A percentile compares a stretch with the other conserved stretches of the same genome.
phyloP scores from a whole-genome alignment of 2,113 vertebrate genomes.

The Psophia crepitans region DNA sequence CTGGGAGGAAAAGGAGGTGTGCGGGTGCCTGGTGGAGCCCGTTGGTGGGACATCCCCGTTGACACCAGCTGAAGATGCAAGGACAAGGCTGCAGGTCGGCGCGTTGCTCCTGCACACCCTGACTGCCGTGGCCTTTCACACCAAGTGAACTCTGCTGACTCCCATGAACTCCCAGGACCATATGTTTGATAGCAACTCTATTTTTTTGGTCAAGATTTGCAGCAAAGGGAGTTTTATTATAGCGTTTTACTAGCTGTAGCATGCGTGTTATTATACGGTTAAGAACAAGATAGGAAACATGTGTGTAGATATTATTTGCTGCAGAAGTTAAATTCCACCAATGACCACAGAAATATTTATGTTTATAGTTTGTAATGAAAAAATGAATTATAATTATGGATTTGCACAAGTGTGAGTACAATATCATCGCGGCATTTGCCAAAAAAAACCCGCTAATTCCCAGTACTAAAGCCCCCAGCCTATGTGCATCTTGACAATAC shows the following conservation, averaged over 20 bases:
- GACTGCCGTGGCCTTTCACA: rapidly evolving
- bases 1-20: not conserved
- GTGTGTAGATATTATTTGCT: conserved; percentile 32
- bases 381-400: conserved; percentile 43
- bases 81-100: not conserved
- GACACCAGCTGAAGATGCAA: not conserved
- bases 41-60: rapidly evolving
- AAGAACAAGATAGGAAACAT: conserved; percentile 31
- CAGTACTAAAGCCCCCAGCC: not conserved
- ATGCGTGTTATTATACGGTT: not conserved
- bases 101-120: rapidly evolving
- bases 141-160: not conserved
- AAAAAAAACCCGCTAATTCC: not conserved
- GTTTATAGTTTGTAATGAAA: conserved; percentile 32
- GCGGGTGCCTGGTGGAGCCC: rapidly evolving
- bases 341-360: conserved; percentile 43
- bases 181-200: not conserved
- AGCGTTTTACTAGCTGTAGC: conserved; percentile 54
- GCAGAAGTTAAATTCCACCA: conserved; percentile 48
- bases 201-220: not conserved
- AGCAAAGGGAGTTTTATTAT: conserved; percentile 23
- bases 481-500: not conserved
- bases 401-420: not conserved
- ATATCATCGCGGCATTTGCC: not conserved
- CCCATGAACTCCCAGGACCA: not conserved